These are phyloP conservation scores for Lepeophtheirus salmonis DNA, from an alignment of 1,140 invertebrate genomes.

Conservation along the genomic window DNA sequence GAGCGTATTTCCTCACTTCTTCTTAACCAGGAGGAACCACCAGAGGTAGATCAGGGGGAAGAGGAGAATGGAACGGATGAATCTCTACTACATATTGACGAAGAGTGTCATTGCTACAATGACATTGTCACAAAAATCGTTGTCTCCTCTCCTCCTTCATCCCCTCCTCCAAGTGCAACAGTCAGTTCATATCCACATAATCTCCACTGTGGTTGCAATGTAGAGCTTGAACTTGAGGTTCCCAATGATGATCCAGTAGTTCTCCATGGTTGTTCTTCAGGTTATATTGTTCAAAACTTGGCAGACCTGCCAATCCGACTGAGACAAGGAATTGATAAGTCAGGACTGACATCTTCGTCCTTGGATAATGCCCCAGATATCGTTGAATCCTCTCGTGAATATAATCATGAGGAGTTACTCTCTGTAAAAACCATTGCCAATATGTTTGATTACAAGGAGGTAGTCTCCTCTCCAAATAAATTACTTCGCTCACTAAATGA, in stretches of 20 bases:
- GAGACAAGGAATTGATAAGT: background rate
- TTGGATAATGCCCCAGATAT: no score
- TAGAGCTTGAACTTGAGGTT: conserved; percentile 6
- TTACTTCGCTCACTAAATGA: no score
- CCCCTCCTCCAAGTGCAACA: background rate
- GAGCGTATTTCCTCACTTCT: no score
- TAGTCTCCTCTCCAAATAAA: background rate
- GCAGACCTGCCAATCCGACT: conserved; percentile 3
- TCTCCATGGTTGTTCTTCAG: background rate
- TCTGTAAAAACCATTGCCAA: conserved; percentile 15
- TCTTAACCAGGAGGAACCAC: no score
- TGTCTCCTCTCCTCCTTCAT: no score
- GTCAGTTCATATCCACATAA: background rate
- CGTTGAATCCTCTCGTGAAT: background rate
- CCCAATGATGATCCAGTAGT: conserved; percentile 4
- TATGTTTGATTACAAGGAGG: conserved; percentile 12
- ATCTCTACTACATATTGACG: background rate
- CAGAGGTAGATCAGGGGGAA: no score
- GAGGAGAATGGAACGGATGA: no score
- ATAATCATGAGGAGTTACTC: background rate
- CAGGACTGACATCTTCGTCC: no score
- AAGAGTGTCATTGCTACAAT: background rate
- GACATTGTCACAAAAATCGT: background rate
- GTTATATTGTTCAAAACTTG: conserved; percentile 8
- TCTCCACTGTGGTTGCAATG: background rate